A percentile compares a stretch with the other conserved stretches of the same genome.
Evolutionary conservation across 2,113 vertebrate species (phyloP).

Genomic region (Callipepla squamata): DNA sequence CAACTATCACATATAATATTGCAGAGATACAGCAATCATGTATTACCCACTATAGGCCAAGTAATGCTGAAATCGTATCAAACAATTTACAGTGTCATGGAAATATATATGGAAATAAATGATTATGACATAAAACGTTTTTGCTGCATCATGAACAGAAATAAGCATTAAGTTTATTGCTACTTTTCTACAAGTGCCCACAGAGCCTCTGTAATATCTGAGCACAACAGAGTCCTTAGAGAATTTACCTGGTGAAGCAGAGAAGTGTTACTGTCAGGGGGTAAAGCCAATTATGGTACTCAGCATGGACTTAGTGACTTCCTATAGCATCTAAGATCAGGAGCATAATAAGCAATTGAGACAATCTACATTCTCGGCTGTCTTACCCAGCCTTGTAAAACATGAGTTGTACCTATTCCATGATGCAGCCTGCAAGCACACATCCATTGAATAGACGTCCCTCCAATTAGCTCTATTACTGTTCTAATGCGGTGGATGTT

Average conservation of each 20-base stretch:
- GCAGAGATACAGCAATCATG: background rate
- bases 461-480: too few species aligned
- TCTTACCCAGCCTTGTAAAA: background rate
- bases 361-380: background rate
- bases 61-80: background rate
- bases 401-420: background rate
- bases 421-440: background rate
- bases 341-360: background rate
- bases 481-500: background rate
- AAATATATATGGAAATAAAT: background rate
- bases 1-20: background rate
- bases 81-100: background rate
- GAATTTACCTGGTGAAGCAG: background rate
- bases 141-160: background rate
- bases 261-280: background rate
- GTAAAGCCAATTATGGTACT: background rate
- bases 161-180: background rate
- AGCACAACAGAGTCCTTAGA: background rate
- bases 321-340: background rate
- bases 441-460: rapidly evolving
- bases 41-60: background rate
- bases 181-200: background rate
- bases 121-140: background rate
- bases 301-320: background rate
- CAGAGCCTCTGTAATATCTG: background rate